Base-by-base conservation (phyloP, 2,888 invertebrate genomes). In the Venusia cambrica region DNA sequence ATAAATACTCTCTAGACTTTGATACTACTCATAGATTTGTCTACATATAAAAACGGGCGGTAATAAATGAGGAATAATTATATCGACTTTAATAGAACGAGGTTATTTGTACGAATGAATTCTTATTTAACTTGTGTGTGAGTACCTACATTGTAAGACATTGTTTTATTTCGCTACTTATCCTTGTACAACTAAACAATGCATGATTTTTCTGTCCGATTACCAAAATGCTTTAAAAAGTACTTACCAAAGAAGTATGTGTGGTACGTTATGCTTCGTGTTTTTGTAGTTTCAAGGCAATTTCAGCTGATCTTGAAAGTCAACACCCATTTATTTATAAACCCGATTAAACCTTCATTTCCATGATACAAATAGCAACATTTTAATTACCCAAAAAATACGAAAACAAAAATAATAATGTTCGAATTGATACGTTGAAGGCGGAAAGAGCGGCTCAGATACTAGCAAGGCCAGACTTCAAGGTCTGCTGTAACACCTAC, bases 371-470 rank as follows among this genome's bases (percentile, higher is more conserved):
- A 38, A 36, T 34, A 42, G 30, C 22, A 32, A 43, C 19, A n/a
- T 19, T 30, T 45, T 37, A 45, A 47, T 43, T 43, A 38, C 16
- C 29, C 9, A 42, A 54, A 55, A 58, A 51, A 52, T 41, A 46
- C 47, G 39, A 59, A 55, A 66, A 70, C 68, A 70, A 74, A 75
- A 77, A 77, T 73, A 72, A 71, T 73, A 70, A 73, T 67, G 72
- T 74, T 75, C 72, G 69, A 81, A 79, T 79, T 76, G 80, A 81
- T 78, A 81, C 78, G 73, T 69, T 75, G 74, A 81, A 87, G 83
- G 84, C 85, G 85, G 85, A 87, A 87, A 84, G 84, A 85, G 71
- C 78, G 80, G 74, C 34, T 72, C 73, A 77, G 79, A 80, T 77
- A 78, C 72, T 71, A 55, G 62, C 85, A 80, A 85, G 85, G 85